A percentile compares a stretch with the other conserved stretches of the same genome.
phyloP scores from a whole-genome alignment of 2,113 vertebrate genomes.

The Malurus alboscapulatus region DNA sequence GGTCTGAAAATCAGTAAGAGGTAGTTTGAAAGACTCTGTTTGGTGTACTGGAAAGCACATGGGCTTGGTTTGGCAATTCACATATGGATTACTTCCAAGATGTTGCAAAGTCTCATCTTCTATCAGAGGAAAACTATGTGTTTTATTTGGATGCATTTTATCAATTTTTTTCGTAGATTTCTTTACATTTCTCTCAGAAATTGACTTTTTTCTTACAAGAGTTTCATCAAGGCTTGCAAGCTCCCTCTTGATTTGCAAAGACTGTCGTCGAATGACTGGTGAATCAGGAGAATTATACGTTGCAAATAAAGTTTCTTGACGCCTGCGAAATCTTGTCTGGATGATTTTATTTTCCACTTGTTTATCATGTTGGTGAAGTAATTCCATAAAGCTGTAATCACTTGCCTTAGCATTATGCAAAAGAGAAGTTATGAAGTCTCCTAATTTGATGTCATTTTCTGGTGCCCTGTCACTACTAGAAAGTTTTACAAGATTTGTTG shows the following conservation, averaged over 20 bases:
- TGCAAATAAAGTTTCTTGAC: constrained; percentile 83
- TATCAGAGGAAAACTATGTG: constrained; percentile 21
- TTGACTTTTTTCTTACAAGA: constrained; percentile 71
- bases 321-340: constrained; percentile 86
- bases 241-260: constrained; percentile 87
- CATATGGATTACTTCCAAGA: constrained; percentile 35
- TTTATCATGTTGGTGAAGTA: constrained; percentile 84
- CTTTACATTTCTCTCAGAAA: constrained; percentile 72
- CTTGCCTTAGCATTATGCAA: constrained; percentile 81
- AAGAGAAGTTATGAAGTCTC: constrained; percentile 89
- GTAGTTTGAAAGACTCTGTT: constrained; percentile 66
- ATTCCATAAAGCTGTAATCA: constrained; percentile 89
- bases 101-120: constrained; percentile 58
- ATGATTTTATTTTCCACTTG: constrained; percentile 83
- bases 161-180: constrained; percentile 50
- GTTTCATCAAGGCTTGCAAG: constrained; percentile 82
- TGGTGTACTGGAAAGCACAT: constrained; percentile 52
- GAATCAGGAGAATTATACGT: constrained; percentile 79
- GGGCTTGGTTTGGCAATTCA: constrained; percentile 50
- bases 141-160: constrained; percentile 41
- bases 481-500: constrained; percentile 69
- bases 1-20: constrained; percentile 64
- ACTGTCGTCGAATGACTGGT: constrained; percentile 79
- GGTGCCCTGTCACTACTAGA: constrained; percentile 72
- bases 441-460: constrained; percentile 79